Evolutionary conservation across 92 coral and sea anemone species (phyloP), one percentile per base, ranked within the genome.

Genomic region (Zoanthus solanderi): DNA sequence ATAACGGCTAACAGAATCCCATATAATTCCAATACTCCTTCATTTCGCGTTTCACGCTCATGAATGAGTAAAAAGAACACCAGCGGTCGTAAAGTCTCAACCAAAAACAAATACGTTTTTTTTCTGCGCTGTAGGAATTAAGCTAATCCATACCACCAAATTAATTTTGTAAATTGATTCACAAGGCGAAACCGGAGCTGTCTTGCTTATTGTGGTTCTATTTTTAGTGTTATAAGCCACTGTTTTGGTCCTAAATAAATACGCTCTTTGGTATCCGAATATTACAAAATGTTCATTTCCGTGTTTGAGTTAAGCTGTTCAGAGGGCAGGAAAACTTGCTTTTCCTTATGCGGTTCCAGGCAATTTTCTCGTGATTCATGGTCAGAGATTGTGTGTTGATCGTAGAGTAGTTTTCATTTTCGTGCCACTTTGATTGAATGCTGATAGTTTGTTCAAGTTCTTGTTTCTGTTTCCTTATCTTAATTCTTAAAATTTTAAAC

Each of bases 321-420:
- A 7, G 45, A 0, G 23, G 12, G 17, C 12, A 28, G 16, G 47
- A 46, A 65, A 68, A 7, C 7, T 46, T 47, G 57, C 16, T 14
- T 65, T 45, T 30, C 37, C 2, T 31, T 81, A 54, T 12, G 37
- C 75, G 47, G 29, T 23, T 46, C 85, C 85, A 81, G n/a, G 85
- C 85, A 23, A 17, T 81, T 46, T 46, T 66, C 0, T 65, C 11
- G 75, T 45, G 61, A 18, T 4, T 42, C 42, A 81, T 9, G 42
- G 28, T 52, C 8, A 28, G 84, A 45, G 61, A 81, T 2, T 47
- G 61, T 4, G 46, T 50, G 9, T 7, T 48, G 56, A 79, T 42
- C 3, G 75, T 44, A 23, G 37, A 46, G 14, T 44, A 65, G 61
- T 63, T 66, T 7, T 66, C 76, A 47, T 81, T 67, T 81, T 75